These are phyloP conservation scores for Gymnodraco acuticeps DNA, from an alignment of 2,797 vertebrate species.

Conservation along the genomic window DNA sequence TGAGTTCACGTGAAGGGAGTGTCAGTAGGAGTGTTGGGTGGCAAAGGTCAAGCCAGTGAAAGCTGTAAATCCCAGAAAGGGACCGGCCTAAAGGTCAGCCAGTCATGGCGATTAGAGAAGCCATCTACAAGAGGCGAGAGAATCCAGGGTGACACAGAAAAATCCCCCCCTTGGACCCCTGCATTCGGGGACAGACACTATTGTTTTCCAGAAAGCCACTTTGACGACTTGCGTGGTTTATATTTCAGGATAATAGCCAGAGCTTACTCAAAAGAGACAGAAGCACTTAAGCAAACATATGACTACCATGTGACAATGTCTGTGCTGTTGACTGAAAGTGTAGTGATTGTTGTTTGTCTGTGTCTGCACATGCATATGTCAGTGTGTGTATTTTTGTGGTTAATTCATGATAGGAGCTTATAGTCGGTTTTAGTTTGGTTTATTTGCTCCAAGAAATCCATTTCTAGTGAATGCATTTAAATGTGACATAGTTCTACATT, in stretches of 20 bases:
- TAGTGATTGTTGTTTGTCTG: slow-evolving; percentile 5
- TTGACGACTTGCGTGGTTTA: slow-evolving; percentile 64
- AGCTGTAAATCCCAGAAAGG: slow-evolving; percentile 84
- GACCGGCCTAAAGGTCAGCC: slow-evolving; percentile 80
- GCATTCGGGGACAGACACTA: slow-evolving; percentile 65
- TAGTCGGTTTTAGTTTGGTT: background rate
- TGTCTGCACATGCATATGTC: background rate
- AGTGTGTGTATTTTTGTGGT: background rate
- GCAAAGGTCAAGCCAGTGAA: slow-evolving; percentile 82
- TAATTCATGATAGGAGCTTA: background rate
- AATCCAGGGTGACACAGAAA: slow-evolving; percentile 73
- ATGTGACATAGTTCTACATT: slow-evolving; percentile 16
- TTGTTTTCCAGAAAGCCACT: slow-evolving; percentile 77
- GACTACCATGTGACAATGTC: slow-evolving; percentile 45
- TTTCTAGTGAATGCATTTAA: background rate
- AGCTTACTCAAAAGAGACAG: slow-evolving; percentile 66
- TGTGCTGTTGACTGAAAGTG: slow-evolving; percentile 32
- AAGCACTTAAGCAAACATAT: slow-evolving; percentile 60
- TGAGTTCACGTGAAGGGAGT: slow-evolving; percentile 74
- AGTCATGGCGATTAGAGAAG: slow-evolving; percentile 80
- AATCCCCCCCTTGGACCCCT: slow-evolving; percentile 52
- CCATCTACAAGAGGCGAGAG: slow-evolving; percentile 73
- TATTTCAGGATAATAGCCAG: slow-evolving; percentile 69
- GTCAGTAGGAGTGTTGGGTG: slow-evolving; percentile 77
- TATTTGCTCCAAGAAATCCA: background rate